Percentiles rank a stretch among this genome's conserved stretches.
These are phyloP conservation scores for Beaufortia kweichowensis DNA, from an alignment of 2,113 vertebrate genomes.

Conservation along the genomic window DNA sequence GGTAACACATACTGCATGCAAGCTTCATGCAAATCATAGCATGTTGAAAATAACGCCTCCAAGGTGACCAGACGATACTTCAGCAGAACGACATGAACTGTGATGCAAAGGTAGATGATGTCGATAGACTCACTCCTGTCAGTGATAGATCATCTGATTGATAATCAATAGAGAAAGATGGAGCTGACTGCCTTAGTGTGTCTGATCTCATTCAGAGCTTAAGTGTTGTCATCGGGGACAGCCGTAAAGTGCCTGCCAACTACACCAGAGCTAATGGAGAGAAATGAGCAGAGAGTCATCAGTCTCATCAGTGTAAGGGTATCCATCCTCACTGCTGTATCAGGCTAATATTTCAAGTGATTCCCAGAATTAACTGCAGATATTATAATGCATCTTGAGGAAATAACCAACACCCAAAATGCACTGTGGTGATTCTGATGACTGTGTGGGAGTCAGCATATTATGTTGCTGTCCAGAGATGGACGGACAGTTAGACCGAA, in stretches of 20 bases:
- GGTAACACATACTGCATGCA: constrained; percentile 69
- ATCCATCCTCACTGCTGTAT: neutral
- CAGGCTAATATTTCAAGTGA: neutral
- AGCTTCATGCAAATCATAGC: neutral
- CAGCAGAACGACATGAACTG: no score
- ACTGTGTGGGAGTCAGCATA: no score
- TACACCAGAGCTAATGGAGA: constrained; percentile 46
- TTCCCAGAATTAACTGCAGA: neutral
- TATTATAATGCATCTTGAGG: neutral
- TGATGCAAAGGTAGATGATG: neutral
- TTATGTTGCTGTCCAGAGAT: no score
- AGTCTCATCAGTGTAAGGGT: neutral
- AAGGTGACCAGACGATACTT: no score
- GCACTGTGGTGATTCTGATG: neutral
- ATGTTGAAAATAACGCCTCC: no score
- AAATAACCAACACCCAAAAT: neutral
- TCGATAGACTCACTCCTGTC: neutral
- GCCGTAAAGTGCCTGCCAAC: constrained; percentile 45
- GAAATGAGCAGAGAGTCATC: constrained; percentile 22
- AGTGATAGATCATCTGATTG: constrained; percentile 26
- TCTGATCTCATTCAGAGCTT: constrained; percentile 50
- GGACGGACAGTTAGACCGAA: no score
- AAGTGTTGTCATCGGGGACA: constrained; percentile 43
- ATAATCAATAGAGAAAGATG: constrained; percentile 40
- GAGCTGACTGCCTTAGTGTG: constrained; percentile 23